These are phyloP conservation scores for Hemicentrotus pulcherrimus DNA, from an alignment of 35 echinoderm and acorn worm species.

Conservation along the genomic window DNA sequence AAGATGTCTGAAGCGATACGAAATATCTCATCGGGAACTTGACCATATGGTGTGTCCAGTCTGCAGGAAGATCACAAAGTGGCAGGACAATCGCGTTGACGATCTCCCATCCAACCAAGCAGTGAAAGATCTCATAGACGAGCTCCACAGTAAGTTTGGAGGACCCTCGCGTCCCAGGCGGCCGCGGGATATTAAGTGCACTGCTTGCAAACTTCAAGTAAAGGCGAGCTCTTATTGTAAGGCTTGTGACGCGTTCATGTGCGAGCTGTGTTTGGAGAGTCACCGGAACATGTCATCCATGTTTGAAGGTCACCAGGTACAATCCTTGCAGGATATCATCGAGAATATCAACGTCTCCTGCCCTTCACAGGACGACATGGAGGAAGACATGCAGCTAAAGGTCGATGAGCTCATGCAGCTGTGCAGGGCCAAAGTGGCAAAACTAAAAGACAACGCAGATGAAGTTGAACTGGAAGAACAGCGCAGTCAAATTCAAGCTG, in stretches of 20 bases:
- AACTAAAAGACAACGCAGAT: background rate
- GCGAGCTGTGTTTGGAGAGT: background rate
- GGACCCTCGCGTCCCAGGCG: background rate
- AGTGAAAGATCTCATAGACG: background rate
- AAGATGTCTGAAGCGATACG: background rate
- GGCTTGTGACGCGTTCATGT: background rate
- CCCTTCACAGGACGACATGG: background rate
- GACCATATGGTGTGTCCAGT: conserved; percentile 18
- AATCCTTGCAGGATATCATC: background rate
- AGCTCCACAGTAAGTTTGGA: background rate
- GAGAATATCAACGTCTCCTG: background rate
- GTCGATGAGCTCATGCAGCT: background rate
- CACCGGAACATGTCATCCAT: background rate
- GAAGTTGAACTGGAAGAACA: background rate
- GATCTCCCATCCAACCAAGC: background rate
- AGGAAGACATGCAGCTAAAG: background rate
- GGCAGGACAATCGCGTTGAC: background rate
- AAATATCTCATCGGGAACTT: background rate
- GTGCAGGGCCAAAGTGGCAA: background rate
- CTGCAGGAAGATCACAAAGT: background rate
- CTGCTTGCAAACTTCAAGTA: background rate
- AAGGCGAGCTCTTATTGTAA: background rate
- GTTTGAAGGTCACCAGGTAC: background rate
- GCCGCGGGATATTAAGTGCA: background rate
- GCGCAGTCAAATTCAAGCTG: background rate